Conservation (phyloP, 2,797 vertebrate species). For the Leptatherina wallacei region DNA sequence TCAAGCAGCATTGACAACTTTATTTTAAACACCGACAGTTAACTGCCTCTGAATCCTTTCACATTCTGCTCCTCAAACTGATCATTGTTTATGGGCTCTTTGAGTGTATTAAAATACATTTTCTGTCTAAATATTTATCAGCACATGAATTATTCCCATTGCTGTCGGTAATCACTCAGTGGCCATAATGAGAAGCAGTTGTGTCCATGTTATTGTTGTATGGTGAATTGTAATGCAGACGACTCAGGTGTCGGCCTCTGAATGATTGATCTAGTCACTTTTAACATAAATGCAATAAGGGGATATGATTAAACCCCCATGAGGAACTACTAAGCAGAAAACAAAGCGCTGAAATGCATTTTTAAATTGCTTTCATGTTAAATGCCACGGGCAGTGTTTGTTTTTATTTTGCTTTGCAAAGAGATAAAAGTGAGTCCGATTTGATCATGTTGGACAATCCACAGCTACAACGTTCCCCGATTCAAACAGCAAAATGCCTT, state of each 20-base stretch:
- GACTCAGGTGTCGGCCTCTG: slow-evolving; percentile 32
- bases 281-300: slow-evolving; percentile 51
- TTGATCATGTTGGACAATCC: slow-evolving; percentile 30
- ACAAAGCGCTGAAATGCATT: slow-evolving; percentile 19
- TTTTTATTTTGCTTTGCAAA: slow-evolving; percentile 15
- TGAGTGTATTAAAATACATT: slow-evolving; percentile 19
- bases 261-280: slow-evolving; percentile 67
- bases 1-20: slow-evolving; percentile 29
- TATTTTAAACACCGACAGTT: slow-evolving; percentile 14
- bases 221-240: slow-evolving; percentile 54
- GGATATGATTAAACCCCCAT: slow-evolving; percentile 33
- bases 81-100: slow-evolving; percentile 28
- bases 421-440: slow-evolving; percentile 24
- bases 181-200: slow-evolving; percentile 46
- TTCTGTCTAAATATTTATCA: slow-evolving; percentile 29
- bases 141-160: slow-evolving; percentile 2
- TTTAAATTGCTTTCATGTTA: slow-evolving; percentile 33
- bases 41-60: too few relatives aligned
- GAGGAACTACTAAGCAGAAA: slow-evolving; percentile 29
- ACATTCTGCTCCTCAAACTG: background rate
- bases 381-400: slow-evolving; percentile 19
- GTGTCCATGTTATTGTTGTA: slow-evolving; percentile 47
- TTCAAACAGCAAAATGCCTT: slow-evolving; percentile 28
- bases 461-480: slow-evolving; percentile 24
- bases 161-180: slow-evolving; percentile 9